Percentiles rank a stretch among this genome's conserved stretches.
These are phyloP conservation scores for Madoqua kirkii DNA, from an alignment of 2,113 vertebrate species.

Conservation along the genomic window DNA sequence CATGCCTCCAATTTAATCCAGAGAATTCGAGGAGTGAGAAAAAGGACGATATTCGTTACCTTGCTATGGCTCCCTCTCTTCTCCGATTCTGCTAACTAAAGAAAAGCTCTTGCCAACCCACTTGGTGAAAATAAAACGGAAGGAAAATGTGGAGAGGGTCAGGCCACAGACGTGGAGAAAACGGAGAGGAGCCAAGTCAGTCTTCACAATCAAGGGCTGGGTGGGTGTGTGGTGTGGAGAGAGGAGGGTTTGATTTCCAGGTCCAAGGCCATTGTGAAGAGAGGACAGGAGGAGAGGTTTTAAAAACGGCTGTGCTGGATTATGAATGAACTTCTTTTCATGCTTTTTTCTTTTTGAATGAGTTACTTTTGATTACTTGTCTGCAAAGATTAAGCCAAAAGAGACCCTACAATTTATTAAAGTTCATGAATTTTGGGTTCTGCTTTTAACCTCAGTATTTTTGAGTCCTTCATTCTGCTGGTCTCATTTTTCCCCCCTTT, in stretches of 20 bases:
- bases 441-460: background rate
- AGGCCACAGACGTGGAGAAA: background rate
- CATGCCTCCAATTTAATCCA: background rate
- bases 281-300: background rate
- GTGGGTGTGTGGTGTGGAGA: background rate
- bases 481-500: background rate
- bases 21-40: background rate
- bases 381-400: background rate
- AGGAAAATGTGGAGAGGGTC: background rate
- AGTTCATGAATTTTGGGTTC: background rate
- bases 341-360: background rate
- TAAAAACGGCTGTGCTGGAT: background rate
- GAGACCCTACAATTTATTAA: background rate
- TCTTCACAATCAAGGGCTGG: background rate
- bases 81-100: background rate
- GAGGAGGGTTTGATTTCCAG: background rate
- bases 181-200: background rate
- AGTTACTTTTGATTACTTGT: background rate
- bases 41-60: background rate
- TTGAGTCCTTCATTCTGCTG: background rate
- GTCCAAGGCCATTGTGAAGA: background rate
- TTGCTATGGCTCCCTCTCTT: background rate
- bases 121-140: background rate
- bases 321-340: background rate
- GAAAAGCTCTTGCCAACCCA: background rate